phyloP scores from a whole-genome alignment of 2,113 vertebrate genomes.

The Labrus mixtus region DNA sequence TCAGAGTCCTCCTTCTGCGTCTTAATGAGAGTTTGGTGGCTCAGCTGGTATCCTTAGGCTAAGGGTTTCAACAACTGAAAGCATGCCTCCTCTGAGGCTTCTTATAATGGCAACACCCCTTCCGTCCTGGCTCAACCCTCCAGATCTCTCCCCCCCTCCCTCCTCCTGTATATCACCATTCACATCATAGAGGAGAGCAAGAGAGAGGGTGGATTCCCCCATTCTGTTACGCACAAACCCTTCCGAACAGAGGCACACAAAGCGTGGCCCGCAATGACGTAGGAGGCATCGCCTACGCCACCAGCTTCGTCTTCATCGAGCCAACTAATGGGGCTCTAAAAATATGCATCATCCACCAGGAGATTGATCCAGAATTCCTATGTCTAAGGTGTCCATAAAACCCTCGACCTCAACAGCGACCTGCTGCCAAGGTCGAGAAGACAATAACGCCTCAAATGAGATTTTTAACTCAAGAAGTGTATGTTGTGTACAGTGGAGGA shows the following conservation, averaged over 20 bases:
- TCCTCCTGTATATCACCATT: constrained; percentile 54
- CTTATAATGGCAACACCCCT: constrained; percentile 85
- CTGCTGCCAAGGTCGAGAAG: constrained; percentile 47
- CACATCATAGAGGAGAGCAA: constrained; percentile 62
- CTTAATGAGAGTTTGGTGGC: constrained; percentile 49
- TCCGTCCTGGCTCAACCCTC: constrained; percentile 78
- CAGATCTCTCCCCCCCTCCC: constrained; percentile 38
- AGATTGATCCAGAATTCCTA: constrained; percentile 45
- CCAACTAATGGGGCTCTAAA: constrained; percentile 70
- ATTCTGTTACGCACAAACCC: constrained; percentile 73
- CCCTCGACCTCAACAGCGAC: constrained; percentile 21
- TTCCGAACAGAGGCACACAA: constrained; percentile 56
- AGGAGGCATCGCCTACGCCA: constrained; percentile 69
- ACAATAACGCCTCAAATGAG: background rate
- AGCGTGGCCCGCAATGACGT: constrained; percentile 73
- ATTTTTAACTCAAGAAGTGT: constrained; percentile 8
- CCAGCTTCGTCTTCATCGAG: constrained; percentile 61
- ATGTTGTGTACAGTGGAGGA: constrained; percentile 11
- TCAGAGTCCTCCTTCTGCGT: constrained; percentile 55
- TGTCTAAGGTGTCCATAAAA: constrained; percentile 56
- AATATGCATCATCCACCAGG: constrained; percentile 52
- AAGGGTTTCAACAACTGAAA: constrained; percentile 81
- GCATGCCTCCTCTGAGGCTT: constrained; percentile 80
- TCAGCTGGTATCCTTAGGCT: constrained; percentile 81
- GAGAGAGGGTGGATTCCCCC: constrained; percentile 75